phyloP scores from a whole-genome alignment of 2,113 vertebrate genomes.

The Neomonachus schauinslandi region DNA sequence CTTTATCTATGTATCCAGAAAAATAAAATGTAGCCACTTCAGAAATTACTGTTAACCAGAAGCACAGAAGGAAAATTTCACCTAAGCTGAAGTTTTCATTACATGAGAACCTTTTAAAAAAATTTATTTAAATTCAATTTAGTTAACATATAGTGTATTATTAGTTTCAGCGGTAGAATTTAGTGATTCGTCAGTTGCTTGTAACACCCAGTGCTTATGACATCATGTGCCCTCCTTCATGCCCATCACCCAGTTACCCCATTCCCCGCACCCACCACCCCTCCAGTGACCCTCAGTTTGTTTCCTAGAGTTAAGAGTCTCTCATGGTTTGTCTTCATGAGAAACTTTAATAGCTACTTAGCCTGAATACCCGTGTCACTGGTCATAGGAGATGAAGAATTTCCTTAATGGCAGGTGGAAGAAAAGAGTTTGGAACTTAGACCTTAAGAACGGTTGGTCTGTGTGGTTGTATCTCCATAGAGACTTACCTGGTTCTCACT shows the following conservation, averaged over 20 bases:
- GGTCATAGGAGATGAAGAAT: neutral
- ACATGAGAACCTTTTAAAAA: neutral
- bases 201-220: neutral
- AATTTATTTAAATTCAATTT: neutral
- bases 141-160: neutral
- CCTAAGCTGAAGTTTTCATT: neutral
- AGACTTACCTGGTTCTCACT: neutral
- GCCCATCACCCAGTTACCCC: neutral
- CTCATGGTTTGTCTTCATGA: neutral
- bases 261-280: neutral
- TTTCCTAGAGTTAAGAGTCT: neutral
- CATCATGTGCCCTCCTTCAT: neutral
- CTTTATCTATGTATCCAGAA: neutral
- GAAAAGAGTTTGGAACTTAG: neutral
- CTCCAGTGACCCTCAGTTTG: neutral
- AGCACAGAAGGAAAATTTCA: neutral
- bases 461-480: fast-evolving
- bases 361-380: neutral
- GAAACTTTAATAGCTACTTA: neutral
- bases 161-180: neutral
- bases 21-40: neutral
- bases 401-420: neutral
- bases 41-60: neutral
- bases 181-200: neutral
- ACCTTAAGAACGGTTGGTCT: neutral